phyloP scores from a whole-genome alignment of 2,888 invertebrate species.

The Synanthedon formicaeformis region DNA sequence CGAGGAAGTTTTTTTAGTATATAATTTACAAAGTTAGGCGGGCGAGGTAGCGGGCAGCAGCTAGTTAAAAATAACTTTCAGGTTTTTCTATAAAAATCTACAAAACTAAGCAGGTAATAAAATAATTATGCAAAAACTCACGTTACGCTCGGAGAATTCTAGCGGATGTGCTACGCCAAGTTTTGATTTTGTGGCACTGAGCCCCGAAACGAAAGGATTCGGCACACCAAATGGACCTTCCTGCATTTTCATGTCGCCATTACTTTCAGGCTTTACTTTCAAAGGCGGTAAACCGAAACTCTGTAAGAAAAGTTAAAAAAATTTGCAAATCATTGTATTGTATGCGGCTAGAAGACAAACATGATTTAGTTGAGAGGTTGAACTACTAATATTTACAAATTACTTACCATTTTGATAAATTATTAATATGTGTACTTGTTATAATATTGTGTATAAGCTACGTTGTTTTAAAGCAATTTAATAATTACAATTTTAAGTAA shows the following conservation, averaged over 20 bases:
- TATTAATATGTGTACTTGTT: no score
- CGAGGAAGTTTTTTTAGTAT: no score
- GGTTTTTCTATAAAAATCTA: neutral
- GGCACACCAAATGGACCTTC: slow-evolving; percentile 76
- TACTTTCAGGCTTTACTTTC: slow-evolving; percentile 67
- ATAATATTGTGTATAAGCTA: no score
- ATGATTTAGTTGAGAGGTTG: no score
- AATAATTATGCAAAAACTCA: slow-evolving; percentile 41
- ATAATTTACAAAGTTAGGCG: no score
- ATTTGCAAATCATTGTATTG: neutral
- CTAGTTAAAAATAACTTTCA: no score
- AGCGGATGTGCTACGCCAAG: slow-evolving; percentile 74
- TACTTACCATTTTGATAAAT: no score
- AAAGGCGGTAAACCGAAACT: slow-evolving; percentile 76
- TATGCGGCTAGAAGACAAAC: no score
- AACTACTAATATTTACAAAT: no score
- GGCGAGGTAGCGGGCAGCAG: no score
- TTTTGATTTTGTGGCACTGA: slow-evolving; percentile 62
- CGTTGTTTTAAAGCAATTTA: no score
- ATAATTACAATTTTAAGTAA: no score
- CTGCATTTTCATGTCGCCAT: slow-evolving; percentile 45
- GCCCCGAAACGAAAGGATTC: slow-evolving; percentile 72
- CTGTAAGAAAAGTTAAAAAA: slow-evolving; percentile 40
- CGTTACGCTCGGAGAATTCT: slow-evolving; percentile 75
- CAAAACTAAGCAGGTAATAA: neutral